Evolutionary conservation across 2,797 vertebrate species (phyloP).

Genomic region (Acomys russatus): DNA sequence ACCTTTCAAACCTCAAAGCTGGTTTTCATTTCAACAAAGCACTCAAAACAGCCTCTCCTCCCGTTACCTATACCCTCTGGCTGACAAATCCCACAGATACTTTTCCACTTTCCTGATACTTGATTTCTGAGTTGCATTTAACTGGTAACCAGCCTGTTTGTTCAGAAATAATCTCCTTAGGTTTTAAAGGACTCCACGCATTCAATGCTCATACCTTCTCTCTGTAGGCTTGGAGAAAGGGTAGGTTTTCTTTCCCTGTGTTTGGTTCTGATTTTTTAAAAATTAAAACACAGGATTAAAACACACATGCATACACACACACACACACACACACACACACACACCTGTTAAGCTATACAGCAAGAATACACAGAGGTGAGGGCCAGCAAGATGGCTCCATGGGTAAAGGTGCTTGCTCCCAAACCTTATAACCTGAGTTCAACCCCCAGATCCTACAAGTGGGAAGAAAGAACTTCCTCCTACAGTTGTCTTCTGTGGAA

Average conservation of each 20-base stretch:
- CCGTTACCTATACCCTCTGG: background rate
- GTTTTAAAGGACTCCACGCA: background rate
- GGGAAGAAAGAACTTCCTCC: background rate
- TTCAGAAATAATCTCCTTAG: background rate
- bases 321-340: background rate
- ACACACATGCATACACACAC: background rate
- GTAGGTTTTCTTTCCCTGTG: background rate
- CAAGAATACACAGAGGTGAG: background rate
- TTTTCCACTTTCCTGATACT: background rate
- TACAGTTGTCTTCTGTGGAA: background rate
- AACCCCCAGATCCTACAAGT: background rate
- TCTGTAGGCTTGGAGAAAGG: background rate
- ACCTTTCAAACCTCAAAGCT: background rate
- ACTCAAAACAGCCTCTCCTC: background rate
- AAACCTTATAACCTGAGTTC: too few relatives aligned
- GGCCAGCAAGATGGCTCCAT: too few relatives aligned
- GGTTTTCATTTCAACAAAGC: background rate
- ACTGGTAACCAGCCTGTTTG: background rate
- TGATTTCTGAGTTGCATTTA: background rate
- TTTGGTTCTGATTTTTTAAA: background rate
- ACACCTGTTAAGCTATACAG: background rate
- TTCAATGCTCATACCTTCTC: background rate
- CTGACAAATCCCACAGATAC: background rate
- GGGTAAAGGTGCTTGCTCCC: too few relatives aligned
- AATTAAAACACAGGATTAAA: background rate